Percentiles rank a stretch among this genome's conserved stretches.
Evolutionary conservation across 2,113 vertebrate genomes (phyloP).

Genomic region (Eptesicus fuscus): DNA sequence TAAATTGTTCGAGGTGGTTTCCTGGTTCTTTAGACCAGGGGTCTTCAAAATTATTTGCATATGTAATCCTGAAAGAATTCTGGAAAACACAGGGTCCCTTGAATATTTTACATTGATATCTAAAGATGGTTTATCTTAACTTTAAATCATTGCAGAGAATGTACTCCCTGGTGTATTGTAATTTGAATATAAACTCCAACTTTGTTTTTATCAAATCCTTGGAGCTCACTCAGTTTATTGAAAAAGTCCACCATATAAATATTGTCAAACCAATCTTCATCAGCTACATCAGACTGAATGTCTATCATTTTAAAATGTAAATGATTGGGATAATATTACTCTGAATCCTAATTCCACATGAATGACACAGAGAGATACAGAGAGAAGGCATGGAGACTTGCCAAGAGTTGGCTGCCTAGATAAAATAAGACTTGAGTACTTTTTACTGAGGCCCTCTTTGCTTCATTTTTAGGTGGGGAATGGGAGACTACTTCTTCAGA

Average conservation of each 20-base stretch:
- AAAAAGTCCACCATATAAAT: background rate
- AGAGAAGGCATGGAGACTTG: background rate
- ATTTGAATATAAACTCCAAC: constrained; percentile 27
- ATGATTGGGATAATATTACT: background rate
- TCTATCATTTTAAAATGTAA: background rate
- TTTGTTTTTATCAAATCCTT: background rate
- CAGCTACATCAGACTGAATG: background rate
- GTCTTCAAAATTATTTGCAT: constrained; percentile 15
- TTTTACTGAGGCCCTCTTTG: background rate
- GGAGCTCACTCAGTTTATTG: background rate
- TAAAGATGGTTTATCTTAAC: constrained; percentile 12
- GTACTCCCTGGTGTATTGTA: background rate
- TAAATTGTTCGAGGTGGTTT: background rate
- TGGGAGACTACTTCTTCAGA: background rate
- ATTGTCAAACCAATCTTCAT: background rate
- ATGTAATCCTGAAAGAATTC: constrained; percentile 22
- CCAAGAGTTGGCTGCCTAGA: background rate
- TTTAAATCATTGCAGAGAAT: background rate
- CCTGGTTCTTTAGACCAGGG: background rate
- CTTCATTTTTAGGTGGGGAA: background rate
- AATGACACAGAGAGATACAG: background rate
- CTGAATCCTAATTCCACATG: background rate
- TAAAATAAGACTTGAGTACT: background rate
- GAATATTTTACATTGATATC: background rate
- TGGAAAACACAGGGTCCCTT: background rate